Evolutionary conservation across 2,888 invertebrate genomes (phyloP), one percentile per base, ranked within the genome.

Genomic region (Griposia aprilina): DNA sequence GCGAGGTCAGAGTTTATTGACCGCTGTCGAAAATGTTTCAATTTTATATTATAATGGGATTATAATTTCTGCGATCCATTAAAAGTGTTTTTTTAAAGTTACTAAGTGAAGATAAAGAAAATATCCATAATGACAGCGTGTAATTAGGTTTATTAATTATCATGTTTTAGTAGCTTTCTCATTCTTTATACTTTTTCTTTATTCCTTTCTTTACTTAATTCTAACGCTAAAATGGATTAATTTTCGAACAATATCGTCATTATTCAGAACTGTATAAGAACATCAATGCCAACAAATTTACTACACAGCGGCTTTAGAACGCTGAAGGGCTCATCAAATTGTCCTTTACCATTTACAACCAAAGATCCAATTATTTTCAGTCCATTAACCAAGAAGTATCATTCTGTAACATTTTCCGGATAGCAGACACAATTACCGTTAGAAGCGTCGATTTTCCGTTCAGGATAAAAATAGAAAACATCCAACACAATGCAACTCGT

Each of bases 341-440:
- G 36, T 55, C 48, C 26, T 66, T 5, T 26, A 41, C 69, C 65
- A 67, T 67, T 83, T 70, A 79, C 60, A 84, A 41, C 48, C 60
- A 45, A 55, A 59, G 73, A 55, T 80, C 52, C n/a, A 84, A 82
- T 84, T 84, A 80, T 66, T 30, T 55, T 20, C 41, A 60, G 36
- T 66, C 65, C 80, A 74, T 84, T 68, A 80, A 66, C 60, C 69
- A 84, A 74, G 57, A 65, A 82, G 69, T 78, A 78, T 83, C 65
- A 70, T 60, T 76, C 69, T 55, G 55, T 52, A 63, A 60, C 69
- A 82, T 83, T 83, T 77, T 67, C 76, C 41, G 48, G 75, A 85
- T 76, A 59, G 65, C 65, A 78, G 72, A 74, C 67, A 66, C 72
- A 63, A 76, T 85, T 75, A 72, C 68, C 63, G 50, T 79, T 59